Percentiles rank a stretch among this genome's conserved stretches.
phyloP scores from a whole-genome alignment of 2,113 vertebrate species.

The Erythrocercus mccallii region DNA sequence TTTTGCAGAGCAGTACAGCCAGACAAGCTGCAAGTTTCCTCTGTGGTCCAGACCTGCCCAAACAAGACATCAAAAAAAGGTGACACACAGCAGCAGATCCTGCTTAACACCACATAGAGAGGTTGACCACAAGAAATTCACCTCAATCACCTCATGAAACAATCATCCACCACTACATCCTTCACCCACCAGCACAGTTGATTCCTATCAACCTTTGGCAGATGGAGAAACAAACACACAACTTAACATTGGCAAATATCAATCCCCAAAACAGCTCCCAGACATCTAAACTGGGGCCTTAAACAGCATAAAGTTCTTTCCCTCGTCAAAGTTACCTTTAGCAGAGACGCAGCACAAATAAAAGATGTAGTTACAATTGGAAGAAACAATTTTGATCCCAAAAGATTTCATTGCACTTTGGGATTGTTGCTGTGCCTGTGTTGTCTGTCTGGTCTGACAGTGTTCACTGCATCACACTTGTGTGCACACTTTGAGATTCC shows the following conservation, averaged over 20 bases:
- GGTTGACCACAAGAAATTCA: neutral
- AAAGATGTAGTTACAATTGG: neutral
- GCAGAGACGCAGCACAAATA: neutral
- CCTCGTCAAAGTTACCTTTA: neutral
- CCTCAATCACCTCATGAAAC: neutral
- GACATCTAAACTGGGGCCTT: neutral
- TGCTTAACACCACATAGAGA: neutral
- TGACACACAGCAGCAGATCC: neutral
- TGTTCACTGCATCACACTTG: neutral
- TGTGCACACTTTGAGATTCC: neutral
- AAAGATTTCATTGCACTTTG: neutral
- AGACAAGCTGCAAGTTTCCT: neutral
- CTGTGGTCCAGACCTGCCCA: neutral
- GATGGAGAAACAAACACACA: neutral
- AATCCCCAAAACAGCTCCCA: neutral
- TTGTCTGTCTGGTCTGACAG: neutral
- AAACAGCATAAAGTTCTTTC: neutral
- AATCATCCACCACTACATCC: neutral
- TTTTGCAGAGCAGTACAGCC: neutral
- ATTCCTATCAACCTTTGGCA: neutral
- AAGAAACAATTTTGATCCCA: neutral
- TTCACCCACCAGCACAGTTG: neutral
- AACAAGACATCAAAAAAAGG: neutral
- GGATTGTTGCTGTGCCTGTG: neutral
- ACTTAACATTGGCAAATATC: neutral